Conservation (phyloP, 2,797 vertebrate genomes). For the Serranus cabrilla region DNA sequence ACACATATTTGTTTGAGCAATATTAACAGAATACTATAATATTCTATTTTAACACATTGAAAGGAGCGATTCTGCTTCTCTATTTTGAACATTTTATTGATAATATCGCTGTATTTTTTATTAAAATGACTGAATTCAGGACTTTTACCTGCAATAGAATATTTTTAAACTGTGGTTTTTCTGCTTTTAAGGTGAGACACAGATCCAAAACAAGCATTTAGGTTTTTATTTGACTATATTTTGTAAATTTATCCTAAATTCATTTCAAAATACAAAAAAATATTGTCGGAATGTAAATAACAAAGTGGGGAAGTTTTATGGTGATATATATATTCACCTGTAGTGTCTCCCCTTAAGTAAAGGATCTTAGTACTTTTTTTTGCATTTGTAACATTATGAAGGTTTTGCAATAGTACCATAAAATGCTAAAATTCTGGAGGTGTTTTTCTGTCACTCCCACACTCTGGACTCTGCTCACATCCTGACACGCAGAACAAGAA, state of each 20-base stretch:
- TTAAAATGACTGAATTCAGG: background rate
- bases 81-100: background rate
- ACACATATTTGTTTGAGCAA: background rate
- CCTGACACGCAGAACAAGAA: background rate
- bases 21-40: background rate
- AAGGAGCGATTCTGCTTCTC: background rate
- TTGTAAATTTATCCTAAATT: no score
- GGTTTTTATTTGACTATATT: no score
- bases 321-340: no score
- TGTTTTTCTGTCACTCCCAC: background rate
- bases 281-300: no score
- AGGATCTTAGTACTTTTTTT: background rate
- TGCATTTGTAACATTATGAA: background rate
- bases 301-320: no score
- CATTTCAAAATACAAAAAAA: no score
- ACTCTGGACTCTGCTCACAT: slow-evolving; percentile 34
- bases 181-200: no score
- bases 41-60: background rate
- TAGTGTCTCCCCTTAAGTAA: background rate
- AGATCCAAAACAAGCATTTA: no score
- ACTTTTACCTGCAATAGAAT: background rate
- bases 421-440: background rate
- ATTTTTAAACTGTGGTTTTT: background rate
- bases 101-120: background rate
- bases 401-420: background rate